Percentiles rank a stretch among this genome's conserved stretches.
phyloP scores from a whole-genome alignment of 2,797 vertebrate species.

The Cuculus canorus region DNA sequence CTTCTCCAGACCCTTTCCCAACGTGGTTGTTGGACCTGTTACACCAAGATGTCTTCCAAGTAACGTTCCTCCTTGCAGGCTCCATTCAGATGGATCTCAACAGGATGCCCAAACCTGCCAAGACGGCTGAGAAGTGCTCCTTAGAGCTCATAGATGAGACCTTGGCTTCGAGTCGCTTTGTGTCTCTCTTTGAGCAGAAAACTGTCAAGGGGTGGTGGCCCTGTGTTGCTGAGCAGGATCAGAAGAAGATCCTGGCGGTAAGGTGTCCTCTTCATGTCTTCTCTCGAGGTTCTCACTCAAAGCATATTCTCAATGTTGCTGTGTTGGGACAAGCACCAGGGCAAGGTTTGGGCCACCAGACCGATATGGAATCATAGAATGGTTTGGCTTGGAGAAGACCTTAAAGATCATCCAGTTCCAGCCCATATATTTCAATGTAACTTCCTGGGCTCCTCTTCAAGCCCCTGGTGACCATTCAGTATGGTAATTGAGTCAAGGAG shows the following conservation, averaged over 20 bases:
- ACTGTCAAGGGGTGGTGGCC: constrained; percentile 97
- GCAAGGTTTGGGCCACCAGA: neutral
- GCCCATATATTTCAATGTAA: no score
- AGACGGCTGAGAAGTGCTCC: constrained; percentile 88
- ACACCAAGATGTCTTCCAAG: neutral
- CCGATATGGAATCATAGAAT: accelerated
- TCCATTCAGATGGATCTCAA: constrained; percentile 93
- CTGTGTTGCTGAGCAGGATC: constrained; percentile 79
- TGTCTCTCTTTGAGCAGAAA: constrained; percentile 96
- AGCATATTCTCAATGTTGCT: no score
- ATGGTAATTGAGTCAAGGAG: neutral
- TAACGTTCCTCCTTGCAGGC: constrained; percentile 68
- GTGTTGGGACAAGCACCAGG: neutral
- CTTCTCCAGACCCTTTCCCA: no score
- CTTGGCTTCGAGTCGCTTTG: constrained; percentile 67
- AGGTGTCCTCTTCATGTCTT: neutral
- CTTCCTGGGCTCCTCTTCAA: neutral
- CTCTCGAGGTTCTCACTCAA: neutral
- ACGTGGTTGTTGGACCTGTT: neutral
- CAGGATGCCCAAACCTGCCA: constrained; percentile 90
- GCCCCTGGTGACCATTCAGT: neutral
- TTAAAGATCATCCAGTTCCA: no score
- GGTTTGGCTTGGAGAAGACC: no score
- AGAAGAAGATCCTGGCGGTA: constrained; percentile 85
- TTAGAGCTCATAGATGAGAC: constrained; percentile 80